Evolutionary conservation across 2,113 vertebrate genomes (phyloP), one percentile per base, ranked within the genome.

Genomic region (Sander lucioperca): DNA sequence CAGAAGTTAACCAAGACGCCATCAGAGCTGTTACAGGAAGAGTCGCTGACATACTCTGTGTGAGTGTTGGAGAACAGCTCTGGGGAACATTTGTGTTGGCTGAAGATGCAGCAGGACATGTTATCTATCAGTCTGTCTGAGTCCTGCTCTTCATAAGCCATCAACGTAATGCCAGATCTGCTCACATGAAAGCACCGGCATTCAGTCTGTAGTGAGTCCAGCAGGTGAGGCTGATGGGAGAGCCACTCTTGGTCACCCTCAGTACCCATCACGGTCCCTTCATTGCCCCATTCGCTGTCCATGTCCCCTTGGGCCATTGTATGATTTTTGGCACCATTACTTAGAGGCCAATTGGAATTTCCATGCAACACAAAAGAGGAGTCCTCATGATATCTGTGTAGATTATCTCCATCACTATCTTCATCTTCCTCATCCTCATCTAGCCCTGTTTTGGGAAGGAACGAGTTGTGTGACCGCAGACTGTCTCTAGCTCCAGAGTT

Each of bases 1-100:
- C 96, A 98, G 94, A 99, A 98, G 79, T 97, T 99, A 77, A 99
- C 97, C 47, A 99, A 93, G 59, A 99, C 92, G 0, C 98, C 98
- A 0, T 99, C 97, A 0, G 97, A 99, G 57, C 97, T 98, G 92
- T 97, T 98, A 88, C 97, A 98, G 74, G 97, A 99, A 0, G 97
- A 98, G 95, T 99, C 97, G 0, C 96, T 99, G 83, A 95, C 86
- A 1, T 95, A 96, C 64, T 97, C 96, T 86, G 95, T 94, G 71
- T 95, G 96, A 48, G 94, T 95, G 89, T 97, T 96, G 9, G 91
- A 93, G 11, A 87, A 67, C 45, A 90, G 89, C 89, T 97, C 96
- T 0, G 96, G 96, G 57, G 92, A 85, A 86, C 95, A 96, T 85
- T 96, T 96, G 12, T 48, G 70, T 27, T 78, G 94, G 85, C 95